phyloP scores from a whole-genome alignment of 2,113 vertebrate genomes.

The Albula glossodonta region DNA sequence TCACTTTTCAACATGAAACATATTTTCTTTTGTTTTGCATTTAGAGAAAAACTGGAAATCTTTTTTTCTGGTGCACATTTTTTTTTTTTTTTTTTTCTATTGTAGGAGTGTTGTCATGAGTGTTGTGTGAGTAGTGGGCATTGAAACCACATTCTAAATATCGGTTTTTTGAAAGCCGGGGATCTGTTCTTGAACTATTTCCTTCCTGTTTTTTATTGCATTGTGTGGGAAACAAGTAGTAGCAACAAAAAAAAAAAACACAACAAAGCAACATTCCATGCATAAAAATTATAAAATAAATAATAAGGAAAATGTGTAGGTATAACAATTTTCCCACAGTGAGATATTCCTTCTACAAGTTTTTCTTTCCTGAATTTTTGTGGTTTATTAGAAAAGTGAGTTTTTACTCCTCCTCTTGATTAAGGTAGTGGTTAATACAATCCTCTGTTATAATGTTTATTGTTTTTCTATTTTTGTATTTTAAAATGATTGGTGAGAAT shows the following conservation, averaged over 20 bases:
- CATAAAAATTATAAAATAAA: neutral
- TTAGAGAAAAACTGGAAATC: neutral
- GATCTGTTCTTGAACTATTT: neutral
- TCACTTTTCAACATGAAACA: neutral
- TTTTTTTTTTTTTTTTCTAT: neutral
- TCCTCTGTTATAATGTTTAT: too few species aligned
- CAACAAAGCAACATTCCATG: neutral
- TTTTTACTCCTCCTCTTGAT: neutral
- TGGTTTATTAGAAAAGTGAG: neutral
- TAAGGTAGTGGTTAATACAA: too few species aligned
- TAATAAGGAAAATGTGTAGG: too few species aligned
- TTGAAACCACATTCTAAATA: neutral
- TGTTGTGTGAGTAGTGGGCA: neutral
- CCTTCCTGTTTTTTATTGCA: neutral
- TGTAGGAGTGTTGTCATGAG: neutral
- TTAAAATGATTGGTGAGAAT: too few species aligned
- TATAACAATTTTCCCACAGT: neutral
- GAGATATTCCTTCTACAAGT: neutral
- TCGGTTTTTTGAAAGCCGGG: neutral
- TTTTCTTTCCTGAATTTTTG: neutral
- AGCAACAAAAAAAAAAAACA: neutral
- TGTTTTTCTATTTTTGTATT: too few species aligned
- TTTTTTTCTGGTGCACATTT: neutral
- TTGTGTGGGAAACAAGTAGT: neutral
- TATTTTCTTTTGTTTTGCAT: constrained; percentile 2